Conservation (phyloP, 2,113 vertebrate genomes). For the Daboia siamensis region DNA sequence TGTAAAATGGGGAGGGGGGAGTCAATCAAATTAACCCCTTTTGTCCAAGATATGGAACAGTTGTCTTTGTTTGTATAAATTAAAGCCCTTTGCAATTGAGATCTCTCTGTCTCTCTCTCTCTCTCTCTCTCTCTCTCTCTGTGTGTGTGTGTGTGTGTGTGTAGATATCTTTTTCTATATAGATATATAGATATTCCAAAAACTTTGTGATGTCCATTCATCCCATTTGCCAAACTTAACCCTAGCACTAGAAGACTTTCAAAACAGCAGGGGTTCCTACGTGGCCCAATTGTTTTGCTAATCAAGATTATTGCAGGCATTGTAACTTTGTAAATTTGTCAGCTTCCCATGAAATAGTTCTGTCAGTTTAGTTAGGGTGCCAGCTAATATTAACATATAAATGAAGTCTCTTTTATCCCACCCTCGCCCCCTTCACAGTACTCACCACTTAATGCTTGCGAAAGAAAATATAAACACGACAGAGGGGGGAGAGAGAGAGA, state of each 20-base stretch:
- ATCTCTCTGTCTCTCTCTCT: too few species aligned
- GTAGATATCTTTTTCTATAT: constrained; percentile 23
- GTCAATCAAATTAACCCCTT: constrained; percentile 84
- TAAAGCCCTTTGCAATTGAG: constrained; percentile 1
- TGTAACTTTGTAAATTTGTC: constrained; percentile 83
- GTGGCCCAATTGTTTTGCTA: constrained; percentile 83
- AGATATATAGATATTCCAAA: constrained; percentile 42
- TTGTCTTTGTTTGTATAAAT: constrained; percentile 77
- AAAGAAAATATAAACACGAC: constrained; percentile 79
- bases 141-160: constrained; percentile 63
- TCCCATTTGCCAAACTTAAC: constrained; percentile 73
- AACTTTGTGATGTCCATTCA: constrained; percentile 65
- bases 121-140: background rate
- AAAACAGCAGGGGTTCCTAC: constrained; percentile 64
- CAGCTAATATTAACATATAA: constrained; percentile 84
- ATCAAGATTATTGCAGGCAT: constrained; percentile 86
- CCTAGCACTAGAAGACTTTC: constrained; percentile 66
- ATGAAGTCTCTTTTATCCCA: constrained; percentile 75
- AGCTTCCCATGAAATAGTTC: constrained; percentile 86
- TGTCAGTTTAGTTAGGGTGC: constrained; percentile 76
- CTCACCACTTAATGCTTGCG: constrained; percentile 68
- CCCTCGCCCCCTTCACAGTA: constrained; percentile 49
- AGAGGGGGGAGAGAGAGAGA: constrained; percentile 27
- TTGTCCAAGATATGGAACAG: constrained; percentile 66
- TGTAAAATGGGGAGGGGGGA: constrained; percentile 60